A percentile compares a stretch with the other conserved stretches of the same genome.
phyloP scores from a whole-genome alignment of 2,113 vertebrate species.

The Ranitomeya imitator region DNA sequence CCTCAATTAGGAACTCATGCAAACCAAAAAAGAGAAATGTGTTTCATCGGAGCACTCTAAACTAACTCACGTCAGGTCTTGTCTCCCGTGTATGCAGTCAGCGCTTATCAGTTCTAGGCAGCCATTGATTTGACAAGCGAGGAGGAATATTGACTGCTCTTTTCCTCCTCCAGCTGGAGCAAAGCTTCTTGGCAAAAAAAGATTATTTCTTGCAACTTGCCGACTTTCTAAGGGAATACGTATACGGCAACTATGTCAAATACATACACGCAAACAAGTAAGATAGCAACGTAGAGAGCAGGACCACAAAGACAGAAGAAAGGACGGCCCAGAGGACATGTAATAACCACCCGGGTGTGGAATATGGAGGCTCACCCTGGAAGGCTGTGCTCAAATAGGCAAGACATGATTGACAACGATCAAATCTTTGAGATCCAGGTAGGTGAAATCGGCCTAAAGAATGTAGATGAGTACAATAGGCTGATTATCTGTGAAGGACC shows the following conservation, averaged over 20 bases:
- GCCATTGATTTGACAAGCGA: slow-evolving; percentile 55
- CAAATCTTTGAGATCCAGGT: no score
- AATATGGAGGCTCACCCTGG: no score
- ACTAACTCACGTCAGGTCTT: background rate
- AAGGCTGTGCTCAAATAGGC: no score
- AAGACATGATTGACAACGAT: no score
- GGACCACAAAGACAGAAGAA: no score
- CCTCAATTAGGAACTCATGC: slow-evolving; percentile 58
- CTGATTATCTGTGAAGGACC: no score
- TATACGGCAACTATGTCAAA: background rate
- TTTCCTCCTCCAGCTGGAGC: slow-evolving; percentile 41
- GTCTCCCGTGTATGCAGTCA: slow-evolving; percentile 48
- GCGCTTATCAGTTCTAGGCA: slow-evolving; percentile 52
- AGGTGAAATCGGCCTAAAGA: no score
- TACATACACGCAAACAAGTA: background rate
- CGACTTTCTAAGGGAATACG: slow-evolving; percentile 8
- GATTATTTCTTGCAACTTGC: slow-evolving; percentile 35
- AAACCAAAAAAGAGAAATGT: slow-evolving; percentile 54
- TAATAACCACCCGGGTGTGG: no score
- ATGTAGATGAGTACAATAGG: no score
- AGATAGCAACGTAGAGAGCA: no score
- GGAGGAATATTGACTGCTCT: slow-evolving; percentile 39
- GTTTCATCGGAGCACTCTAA: slow-evolving; percentile 46
- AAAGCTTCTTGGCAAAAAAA: background rate
- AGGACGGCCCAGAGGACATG: no score